Percentiles rank a stretch among this genome's conserved stretches.
phyloP scores from a whole-genome alignment of 2,888 invertebrate genomes.

The Leptura quadrifasciata region DNA sequence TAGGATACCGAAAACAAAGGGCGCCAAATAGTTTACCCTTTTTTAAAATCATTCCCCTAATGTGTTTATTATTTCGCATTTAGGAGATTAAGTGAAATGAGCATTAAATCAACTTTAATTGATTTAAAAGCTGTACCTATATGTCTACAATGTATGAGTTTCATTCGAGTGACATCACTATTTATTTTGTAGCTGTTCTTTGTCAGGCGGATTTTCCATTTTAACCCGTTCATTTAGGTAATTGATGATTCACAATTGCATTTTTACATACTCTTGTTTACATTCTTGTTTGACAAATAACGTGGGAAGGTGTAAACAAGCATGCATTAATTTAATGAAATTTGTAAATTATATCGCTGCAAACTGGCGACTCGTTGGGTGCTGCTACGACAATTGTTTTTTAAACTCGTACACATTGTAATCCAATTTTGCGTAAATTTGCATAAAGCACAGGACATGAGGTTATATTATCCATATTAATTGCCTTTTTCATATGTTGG shows the following conservation, averaged over 20 bases:
- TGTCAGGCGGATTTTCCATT: constrained; percentile 41
- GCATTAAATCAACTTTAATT: constrained; percentile 33
- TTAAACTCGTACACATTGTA: constrained; percentile 24
- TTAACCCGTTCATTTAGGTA: constrained; percentile 58
- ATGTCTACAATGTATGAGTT: constrained; percentile 40
- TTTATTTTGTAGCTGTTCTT: constrained; percentile 49
- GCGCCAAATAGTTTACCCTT: neutral
- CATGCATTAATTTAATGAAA: constrained; percentile 59
- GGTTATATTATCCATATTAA: constrained; percentile 13
- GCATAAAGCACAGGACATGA: constrained; percentile 20
- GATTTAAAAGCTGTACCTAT: constrained; percentile 37
- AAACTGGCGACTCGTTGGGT: constrained; percentile 48
- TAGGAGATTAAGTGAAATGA: constrained; percentile 11
- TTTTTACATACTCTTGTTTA: constrained; percentile 54
- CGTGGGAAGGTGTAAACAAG: constrained; percentile 56
- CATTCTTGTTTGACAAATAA: constrained; percentile 57
- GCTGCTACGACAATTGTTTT: constrained; percentile 16
- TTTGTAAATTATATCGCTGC: constrained; percentile 56
- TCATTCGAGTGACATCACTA: constrained; percentile 45
- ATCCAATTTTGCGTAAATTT: constrained; percentile 22
- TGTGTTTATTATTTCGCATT: constrained; percentile 23
- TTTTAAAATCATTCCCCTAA: neutral
- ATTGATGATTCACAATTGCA: constrained; percentile 58
- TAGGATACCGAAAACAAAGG: neutral
- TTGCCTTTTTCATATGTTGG: constrained; percentile 19